phyloP scores from a whole-genome alignment of 1,140 invertebrate species.

The Macrocentrus cingulum region DNA sequence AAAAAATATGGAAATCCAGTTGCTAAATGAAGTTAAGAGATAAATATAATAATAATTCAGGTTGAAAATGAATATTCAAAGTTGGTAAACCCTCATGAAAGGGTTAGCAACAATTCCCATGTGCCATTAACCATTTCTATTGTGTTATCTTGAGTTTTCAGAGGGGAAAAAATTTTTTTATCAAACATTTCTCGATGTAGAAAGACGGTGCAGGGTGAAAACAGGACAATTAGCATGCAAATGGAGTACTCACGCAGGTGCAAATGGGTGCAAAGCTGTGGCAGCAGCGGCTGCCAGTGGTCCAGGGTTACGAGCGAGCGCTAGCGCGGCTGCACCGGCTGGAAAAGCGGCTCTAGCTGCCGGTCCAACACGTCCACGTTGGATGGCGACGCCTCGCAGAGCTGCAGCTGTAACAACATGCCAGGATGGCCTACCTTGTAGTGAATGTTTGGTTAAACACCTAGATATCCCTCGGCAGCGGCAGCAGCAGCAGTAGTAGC shows the following conservation, averaged over 20 bases:
- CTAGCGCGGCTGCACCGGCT: constrained; percentile 68
- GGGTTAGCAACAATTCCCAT: too few relatives aligned
- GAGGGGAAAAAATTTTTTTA: too few relatives aligned
- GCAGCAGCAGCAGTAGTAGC: constrained; percentile 23
- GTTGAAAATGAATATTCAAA: too few relatives aligned
- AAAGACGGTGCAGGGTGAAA: neutral
- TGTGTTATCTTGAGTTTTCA: too few relatives aligned
- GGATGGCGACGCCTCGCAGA: constrained; percentile 68
- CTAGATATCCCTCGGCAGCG: constrained; percentile 29
- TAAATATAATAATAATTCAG: too few relatives aligned
- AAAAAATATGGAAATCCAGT: neutral
- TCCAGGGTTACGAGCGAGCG: constrained; percentile 71
- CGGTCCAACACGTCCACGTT: constrained; percentile 64
- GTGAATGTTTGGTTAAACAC: constrained; percentile 32
- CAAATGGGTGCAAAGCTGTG: constrained; percentile 76
- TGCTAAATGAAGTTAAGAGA: neutral
- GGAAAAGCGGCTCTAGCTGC: constrained; percentile 69
- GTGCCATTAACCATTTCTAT: too few relatives aligned
- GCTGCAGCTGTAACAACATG: constrained; percentile 62
- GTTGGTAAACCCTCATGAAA: too few relatives aligned
- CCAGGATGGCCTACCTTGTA: constrained; percentile 44
- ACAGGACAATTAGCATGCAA: neutral
- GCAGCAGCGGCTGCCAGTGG: constrained; percentile 70
- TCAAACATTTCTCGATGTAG: too few relatives aligned
- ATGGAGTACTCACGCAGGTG: constrained; percentile 74